Conservation (phyloP, 2,888 invertebrate genomes). For the Heliconius sara region DNA sequence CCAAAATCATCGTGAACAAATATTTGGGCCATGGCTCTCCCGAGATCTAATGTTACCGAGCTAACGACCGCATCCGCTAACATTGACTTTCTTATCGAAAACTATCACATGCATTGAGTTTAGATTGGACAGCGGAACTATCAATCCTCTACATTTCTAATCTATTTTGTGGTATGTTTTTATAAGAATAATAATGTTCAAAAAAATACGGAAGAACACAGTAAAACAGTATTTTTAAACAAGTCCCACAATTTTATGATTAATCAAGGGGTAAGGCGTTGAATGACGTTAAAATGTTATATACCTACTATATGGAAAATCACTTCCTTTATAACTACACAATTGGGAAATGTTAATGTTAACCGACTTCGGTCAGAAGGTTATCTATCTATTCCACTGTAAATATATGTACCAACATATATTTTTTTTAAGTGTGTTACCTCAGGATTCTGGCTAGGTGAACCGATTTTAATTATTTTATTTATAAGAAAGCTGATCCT, state of each 20-base stretch:
- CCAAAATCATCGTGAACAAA: constrained; percentile 73
- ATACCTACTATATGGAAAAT: background rate
- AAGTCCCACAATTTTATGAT: background rate
- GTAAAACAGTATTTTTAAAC: background rate
- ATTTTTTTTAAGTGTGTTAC: no score
- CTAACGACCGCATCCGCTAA: constrained; percentile 76
- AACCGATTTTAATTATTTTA: no score
- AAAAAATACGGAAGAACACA: background rate
- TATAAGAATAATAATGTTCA: background rate
- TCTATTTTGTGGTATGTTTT: background rate
- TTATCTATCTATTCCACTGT: no score
- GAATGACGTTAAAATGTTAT: no score
- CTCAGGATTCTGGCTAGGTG: no score
- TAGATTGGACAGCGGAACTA: constrained; percentile 59
- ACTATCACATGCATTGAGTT: constrained; percentile 63
- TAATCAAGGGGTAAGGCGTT: no score
- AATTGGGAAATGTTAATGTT: background rate
- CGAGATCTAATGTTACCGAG: constrained; percentile 74
- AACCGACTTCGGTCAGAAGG: no score
- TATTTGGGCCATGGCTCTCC: constrained; percentile 79
- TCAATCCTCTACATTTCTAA: background rate
- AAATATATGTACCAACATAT: no score
- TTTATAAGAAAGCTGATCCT: no score
- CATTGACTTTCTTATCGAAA: constrained; percentile 80
- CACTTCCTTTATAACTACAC: background rate